Base-by-base conservation (phyloP, 2,888 invertebrate genomes). In the Boloria euphrosyne region DNA sequence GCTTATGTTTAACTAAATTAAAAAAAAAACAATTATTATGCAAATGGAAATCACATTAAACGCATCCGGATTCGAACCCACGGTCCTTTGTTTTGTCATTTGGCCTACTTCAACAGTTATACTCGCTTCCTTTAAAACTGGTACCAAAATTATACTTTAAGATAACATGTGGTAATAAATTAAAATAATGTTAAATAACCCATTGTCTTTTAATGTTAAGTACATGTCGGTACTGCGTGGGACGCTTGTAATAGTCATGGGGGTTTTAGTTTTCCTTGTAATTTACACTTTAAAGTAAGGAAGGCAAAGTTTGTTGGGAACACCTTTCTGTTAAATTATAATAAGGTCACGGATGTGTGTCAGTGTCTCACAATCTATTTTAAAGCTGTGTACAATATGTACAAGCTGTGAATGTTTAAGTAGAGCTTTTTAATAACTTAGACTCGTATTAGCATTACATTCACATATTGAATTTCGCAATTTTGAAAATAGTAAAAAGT, bases 131-230 rank as follows among this genome's bases (percentile, higher is more conserved):
- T 49, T 7, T 31, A 47, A 49, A 59, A 13, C 17, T 16, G 38
- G 22, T 38, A 46, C 13, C 50, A 62, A 62, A 31, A 65, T 68
- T 66, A 66, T 66, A 66, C 70, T 62, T 68, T 54, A 62, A 68
- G 62, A 68, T 66, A 58, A 18, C 44, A 51, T 16, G 66, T 22
- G 58, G 58, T 51, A 57, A 58, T 67, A 67, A 66, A 71, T 75
- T 72, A 74, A 66, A 69, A 71, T 73, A 67, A 69, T 64, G 71
- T 67, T 73, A 73, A 74, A 65, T 68, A 59, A 55, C 62, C 73
- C 73, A 75, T 75, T 75, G 75, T 76, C 72, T 75, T 46, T 57
- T 46, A 16, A 38, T 38, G 31, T 38, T 38, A 7, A 7, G 31
- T 38, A 10, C 10, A 38, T 38, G 47, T 49, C 3, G 14, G 49